Base-by-base conservation (phyloP, 2,888 invertebrate species). In the Nymphalis polychloros region DNA sequence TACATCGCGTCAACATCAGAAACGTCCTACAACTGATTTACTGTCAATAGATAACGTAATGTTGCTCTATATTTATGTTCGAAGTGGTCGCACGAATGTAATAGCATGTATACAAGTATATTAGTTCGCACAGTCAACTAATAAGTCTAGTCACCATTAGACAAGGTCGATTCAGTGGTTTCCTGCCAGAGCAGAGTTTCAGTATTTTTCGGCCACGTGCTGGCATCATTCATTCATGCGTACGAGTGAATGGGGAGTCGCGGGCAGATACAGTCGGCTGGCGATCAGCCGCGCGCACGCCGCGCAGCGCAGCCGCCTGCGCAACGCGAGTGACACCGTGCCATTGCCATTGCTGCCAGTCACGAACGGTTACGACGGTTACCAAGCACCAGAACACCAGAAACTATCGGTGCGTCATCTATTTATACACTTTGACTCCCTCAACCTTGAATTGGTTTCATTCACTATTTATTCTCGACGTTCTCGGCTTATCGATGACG, bases 191-290 rank as follows among this genome's bases (percentile, higher is more conserved):
- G 73, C 77, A 70, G 69, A 72, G 74, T 78, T 88, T 87, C 85
- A 87, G 87, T 76, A 75, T 85, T 77, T 89, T 88, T 86, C 79
- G 83, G 79, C 80, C 88, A 87, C 88, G 87, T 85, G 87, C 79
- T 83, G 74, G 77, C 73, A 79, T 84, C 81, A 82, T 85, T 87
- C 91, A 92, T 91, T 92, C 87, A 91, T 86, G 86, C 81, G 83
- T 81, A 78, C 77, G 85, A 87, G 83, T 90, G 90, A 90, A 90
- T 90, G 89, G 75, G 73, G 63, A 57, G 76, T 67, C 68, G 70
- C 65, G 65, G 69, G 73, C 80, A 81, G 83, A 83, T 84, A 83
- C 88, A 89, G 90, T 88, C 87, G 85, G 82, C 79, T 80, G 83
- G 81, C 86, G 87, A 84, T 78, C 82, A 85, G 82, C 81, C 83